These are phyloP conservation scores for Tetrax tetrax DNA, from an alignment of 2,113 vertebrate genomes.

Conservation along the genomic window DNA sequence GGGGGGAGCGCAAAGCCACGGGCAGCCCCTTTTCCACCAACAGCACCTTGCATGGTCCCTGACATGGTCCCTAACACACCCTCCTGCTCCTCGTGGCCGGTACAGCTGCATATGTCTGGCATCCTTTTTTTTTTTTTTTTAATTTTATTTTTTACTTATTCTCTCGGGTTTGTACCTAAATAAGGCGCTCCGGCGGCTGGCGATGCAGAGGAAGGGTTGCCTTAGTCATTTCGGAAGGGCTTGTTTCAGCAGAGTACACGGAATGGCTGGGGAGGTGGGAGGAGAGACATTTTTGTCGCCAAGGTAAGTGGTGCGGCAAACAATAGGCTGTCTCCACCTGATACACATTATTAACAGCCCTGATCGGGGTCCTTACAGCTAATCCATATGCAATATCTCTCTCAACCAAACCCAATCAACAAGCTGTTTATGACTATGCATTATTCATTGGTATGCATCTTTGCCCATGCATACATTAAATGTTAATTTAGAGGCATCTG, in stretches of 20 bases:
- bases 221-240: background rate
- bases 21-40: background rate
- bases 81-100: background rate
- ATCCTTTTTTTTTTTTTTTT: background rate
- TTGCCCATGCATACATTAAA: conserved; percentile 45
- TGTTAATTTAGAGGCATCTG: conserved; percentile 54
- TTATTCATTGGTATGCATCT: conserved; percentile 57
- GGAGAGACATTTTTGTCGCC: background rate
- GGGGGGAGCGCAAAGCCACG: background rate
- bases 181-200: accelerated
- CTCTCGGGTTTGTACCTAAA: background rate
- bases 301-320: background rate
- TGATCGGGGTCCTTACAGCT: background rate
- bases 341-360: background rate
- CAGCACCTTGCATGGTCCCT: background rate
- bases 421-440: conserved; percentile 1
- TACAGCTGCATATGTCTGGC: no score
- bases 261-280: accelerated
- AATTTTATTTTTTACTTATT: background rate
- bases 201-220: background rate
- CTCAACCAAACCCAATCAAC: background rate
- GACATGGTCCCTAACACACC: background rate
- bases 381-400: background rate
- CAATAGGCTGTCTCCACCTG: background rate
- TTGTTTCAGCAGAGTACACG: no score